phyloP scores from a whole-genome alignment of 2,888 invertebrate species.

The Tuta absoluta region DNA sequence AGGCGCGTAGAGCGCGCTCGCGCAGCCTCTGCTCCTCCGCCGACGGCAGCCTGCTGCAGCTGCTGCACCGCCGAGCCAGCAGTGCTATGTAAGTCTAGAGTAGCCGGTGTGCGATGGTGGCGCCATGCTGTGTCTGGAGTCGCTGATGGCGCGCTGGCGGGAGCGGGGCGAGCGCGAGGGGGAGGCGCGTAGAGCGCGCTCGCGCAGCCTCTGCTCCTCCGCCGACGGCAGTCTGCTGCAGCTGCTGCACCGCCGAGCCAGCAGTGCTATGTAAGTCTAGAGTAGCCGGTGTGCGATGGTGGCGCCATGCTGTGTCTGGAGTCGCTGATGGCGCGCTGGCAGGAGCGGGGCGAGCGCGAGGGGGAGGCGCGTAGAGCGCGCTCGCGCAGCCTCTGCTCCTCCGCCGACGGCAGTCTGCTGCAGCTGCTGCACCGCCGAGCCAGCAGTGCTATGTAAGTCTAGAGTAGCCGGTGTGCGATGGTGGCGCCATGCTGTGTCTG shows the following conservation, averaged over 20 bases:
- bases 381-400: slow-evolving; percentile 88
- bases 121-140: slow-evolving; percentile 64
- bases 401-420: slow-evolving; percentile 83
- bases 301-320: no score
- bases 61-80: slow-evolving; percentile 86
- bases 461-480: slow-evolving; percentile 78
- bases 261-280: slow-evolving; percentile 86
- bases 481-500: slow-evolving; percentile 53
- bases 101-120: slow-evolving; percentile 61
- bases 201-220: slow-evolving; percentile 87
- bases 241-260: slow-evolving; percentile 85
- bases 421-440: slow-evolving; percentile 85
- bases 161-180: slow-evolving; percentile 64
- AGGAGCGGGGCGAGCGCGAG: slow-evolving; percentile 63
- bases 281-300: no score
- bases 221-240: slow-evolving; percentile 83
- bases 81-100: slow-evolving; percentile 86
- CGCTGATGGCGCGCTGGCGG: slow-evolving; percentile 76
- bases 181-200: slow-evolving; percentile 78
- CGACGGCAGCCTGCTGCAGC: slow-evolving; percentile 83
- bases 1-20: slow-evolving; percentile 82
- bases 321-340: slow-evolving; percentile 77
- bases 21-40: slow-evolving; percentile 88
- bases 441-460: slow-evolving; percentile 87
- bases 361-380: slow-evolving; percentile 78